phyloP scores from a whole-genome alignment of 2,113 vertebrate genomes.

The Campylomormyrus tamandua region DNA sequence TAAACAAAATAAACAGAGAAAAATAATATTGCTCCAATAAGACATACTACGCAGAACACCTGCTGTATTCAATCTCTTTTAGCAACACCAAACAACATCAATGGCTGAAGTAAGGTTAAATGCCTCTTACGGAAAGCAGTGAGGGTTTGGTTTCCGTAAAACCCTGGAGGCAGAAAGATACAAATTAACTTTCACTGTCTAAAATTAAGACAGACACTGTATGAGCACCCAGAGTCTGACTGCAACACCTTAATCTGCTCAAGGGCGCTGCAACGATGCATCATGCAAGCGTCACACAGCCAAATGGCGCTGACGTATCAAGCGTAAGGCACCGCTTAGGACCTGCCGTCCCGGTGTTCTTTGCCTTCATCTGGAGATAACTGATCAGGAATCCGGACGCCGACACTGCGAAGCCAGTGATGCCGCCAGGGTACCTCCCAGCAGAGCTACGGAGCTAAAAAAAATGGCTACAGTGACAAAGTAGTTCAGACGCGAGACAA shows the following conservation, averaged over 20 bases:
- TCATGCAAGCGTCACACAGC: constrained; percentile 31
- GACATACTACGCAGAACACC: not conserved
- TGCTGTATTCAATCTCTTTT: not conserved
- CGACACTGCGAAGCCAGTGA: not conserved
- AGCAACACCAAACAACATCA: not conserved
- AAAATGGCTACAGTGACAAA: not conserved
- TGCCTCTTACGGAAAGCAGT: not conserved
- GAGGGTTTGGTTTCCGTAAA: not conserved
- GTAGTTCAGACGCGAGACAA: no score
- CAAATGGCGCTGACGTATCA: constrained; percentile 41
- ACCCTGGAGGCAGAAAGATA: not conserved
- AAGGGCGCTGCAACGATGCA: constrained; percentile 34
- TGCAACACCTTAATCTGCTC: constrained; percentile 40
- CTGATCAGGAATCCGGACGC: not conserved
- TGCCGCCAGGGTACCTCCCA: no score
- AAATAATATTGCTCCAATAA: not conserved
- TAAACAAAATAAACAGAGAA: not conserved
- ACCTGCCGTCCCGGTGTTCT: constrained; percentile 45
- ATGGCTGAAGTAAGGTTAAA: not conserved
- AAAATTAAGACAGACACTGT: not conserved
- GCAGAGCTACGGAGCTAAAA: not conserved
- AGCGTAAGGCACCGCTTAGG: constrained; percentile 36
- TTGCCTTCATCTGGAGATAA: constrained; percentile 20
- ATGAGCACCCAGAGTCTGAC: not conserved
- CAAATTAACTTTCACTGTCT: not conserved